Evolutionary conservation across 2,888 invertebrate genomes (phyloP), one percentile per base, ranked within the genome.

Genomic region (Netelia fuscicornis): DNA sequence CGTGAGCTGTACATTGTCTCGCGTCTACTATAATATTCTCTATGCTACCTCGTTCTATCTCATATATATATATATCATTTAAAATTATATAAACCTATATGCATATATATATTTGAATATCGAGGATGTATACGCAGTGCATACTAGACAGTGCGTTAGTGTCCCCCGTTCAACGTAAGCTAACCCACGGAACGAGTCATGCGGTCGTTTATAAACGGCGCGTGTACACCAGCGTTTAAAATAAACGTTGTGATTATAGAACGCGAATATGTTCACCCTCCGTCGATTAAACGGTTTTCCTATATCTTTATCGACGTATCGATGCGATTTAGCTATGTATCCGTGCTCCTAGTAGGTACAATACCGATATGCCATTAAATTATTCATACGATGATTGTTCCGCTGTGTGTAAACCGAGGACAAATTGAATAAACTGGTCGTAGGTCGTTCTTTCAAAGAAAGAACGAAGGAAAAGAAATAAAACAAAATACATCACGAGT

Each of bases 171-270:
- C 6, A 25, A 60, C 48, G 44, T 23, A n/a, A 30, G 56, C 25
- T 52, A 79, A 23, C 23, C 37, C 64, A 54, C 56, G 37, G 13
- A 42, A 71, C 75, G 80, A 81, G 77, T 84, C 84, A 80, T 83
- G 82, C 71, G 75, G 58, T 77, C 80, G 74, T 83, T 84, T 65
- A 80, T 82, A 78, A 84, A 82, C 76, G 65, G 76, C 79, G 77
- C 75, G 74, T 74, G 70, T 77, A 77, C 60, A 23, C 54, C 64
- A 48, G 56, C 80, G 84, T 84, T 86, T 84, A 74, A 86, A 86
- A 86, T 86, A 86, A 86, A 84, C 81, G 74, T 75, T 67, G 83
- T 78, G 80, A 83, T 82, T 83, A 86, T 71, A 77, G 84, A 6
- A 82, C 75, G 65, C 65, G 44, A 83, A 48, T 64, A 84, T 78